Conservation (phyloP, 2,797 vertebrate species). For the Phoeniculus purpureus region DNA sequence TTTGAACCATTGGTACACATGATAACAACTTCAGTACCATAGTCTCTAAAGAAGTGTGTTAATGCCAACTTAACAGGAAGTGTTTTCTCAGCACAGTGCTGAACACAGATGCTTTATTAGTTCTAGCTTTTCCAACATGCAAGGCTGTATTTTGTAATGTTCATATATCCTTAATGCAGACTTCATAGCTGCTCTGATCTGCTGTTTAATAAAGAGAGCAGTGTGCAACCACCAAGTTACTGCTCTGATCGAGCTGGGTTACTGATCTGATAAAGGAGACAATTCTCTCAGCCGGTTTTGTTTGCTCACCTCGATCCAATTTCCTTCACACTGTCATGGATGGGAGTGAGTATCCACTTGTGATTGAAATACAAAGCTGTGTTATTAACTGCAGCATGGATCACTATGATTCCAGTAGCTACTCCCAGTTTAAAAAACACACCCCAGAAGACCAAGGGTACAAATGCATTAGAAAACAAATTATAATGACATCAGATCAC, state of each 20-base stretch:
- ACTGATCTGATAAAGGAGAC: too few relatives aligned
- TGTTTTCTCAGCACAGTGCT: neutral
- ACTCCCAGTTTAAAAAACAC: neutral
- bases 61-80: neutral
- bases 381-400: neutral
- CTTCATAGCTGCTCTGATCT: too few relatives aligned
- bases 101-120: neutral
- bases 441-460: neutral
- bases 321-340: neutral
- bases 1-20: neutral
- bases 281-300: neutral
- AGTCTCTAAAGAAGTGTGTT: neutral
- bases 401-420: neutral
- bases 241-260: too few relatives aligned
- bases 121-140: neutral
- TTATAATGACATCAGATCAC: neutral
- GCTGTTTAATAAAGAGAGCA: too few relatives aligned
- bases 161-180: too few relatives aligned
- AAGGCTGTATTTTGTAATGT: neutral
- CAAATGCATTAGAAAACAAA: neutral
- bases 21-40: neutral
- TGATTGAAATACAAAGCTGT: neutral
- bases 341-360: neutral
- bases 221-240: too few relatives aligned
- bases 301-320: rapidly evolving